phyloP scores from a whole-genome alignment of 2,797 vertebrate genomes.

The Siniperca scherzeri region DNA sequence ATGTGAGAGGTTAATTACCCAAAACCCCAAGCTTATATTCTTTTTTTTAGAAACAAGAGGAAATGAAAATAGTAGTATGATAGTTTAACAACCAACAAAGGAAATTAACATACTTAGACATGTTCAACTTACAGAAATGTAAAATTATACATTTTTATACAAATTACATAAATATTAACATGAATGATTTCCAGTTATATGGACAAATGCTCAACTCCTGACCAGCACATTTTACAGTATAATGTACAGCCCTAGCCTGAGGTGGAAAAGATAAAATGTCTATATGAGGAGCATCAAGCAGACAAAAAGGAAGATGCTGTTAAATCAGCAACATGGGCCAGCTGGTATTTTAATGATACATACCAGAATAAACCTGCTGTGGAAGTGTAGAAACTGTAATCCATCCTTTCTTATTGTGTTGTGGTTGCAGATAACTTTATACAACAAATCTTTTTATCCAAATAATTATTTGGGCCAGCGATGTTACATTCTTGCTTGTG shows the following conservation, averaged over 20 bases:
- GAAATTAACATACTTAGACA: background rate
- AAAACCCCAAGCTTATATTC: background rate
- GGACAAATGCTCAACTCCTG: background rate
- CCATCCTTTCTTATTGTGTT: background rate
- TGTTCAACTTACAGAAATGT: background rate
- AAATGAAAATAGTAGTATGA: background rate
- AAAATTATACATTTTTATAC: too few species aligned
- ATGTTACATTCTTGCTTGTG: background rate
- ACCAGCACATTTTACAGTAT: background rate
- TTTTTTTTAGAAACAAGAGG: background rate
- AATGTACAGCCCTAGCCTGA: background rate
- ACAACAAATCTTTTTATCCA: background rate
- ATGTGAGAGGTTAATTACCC: constrained; percentile 8
- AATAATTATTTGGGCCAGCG: background rate
- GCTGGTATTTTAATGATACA: background rate
- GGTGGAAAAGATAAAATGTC: background rate
- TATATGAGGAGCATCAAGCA: background rate
- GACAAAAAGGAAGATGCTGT: background rate
- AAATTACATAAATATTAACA: background rate
- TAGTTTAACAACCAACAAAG: background rate
- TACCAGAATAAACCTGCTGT: background rate
- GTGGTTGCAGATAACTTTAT: background rate
- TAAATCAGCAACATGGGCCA: background rate
- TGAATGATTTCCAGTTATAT: background rate
- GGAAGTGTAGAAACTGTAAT: background rate